phyloP scores from a whole-genome alignment of 2,888 invertebrate genomes.

The Pollenia griseotomentosa region DNA sequence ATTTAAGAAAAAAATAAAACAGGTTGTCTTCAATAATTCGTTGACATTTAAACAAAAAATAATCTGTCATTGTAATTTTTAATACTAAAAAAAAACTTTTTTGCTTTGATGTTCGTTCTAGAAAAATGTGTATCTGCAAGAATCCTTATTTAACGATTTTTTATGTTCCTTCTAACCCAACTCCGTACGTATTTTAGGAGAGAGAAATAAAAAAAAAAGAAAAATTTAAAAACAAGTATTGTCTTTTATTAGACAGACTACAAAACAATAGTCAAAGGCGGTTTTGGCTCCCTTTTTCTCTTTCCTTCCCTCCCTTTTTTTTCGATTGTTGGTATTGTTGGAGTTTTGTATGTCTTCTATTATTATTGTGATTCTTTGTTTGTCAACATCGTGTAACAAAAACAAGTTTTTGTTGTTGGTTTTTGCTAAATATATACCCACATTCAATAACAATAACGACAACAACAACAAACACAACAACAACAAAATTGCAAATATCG shows the following conservation, averaged over 20 bases:
- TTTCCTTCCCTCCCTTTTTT: not conserved
- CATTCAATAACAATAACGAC: conserved; percentile 33
- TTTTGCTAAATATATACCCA: conserved; percentile 15
- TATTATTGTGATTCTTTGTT: conserved; percentile 59
- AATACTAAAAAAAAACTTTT: conserved; percentile 15
- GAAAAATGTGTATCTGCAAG: conserved; percentile 35
- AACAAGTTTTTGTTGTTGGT: conserved; percentile 45
- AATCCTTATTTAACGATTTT: conserved; percentile 1
- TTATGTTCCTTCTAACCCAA: not conserved
- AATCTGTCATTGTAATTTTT: conserved; percentile 17
- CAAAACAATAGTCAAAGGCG: not conserved
- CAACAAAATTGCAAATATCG: conserved; percentile 5
- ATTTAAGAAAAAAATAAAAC: not conserved
- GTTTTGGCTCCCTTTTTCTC: not conserved
- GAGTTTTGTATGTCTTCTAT: conserved; percentile 32
- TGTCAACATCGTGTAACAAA: conserved; percentile 57
- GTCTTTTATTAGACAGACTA: conserved; percentile 24
- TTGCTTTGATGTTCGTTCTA: conserved; percentile 29
- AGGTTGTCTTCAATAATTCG: conserved; percentile 42
- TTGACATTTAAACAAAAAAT: conserved; percentile 29
- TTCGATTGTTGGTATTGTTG: not conserved
- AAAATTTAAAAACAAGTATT: conserved; percentile 20
- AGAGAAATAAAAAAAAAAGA: not conserved
- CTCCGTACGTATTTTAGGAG: not conserved
- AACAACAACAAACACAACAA: conserved; percentile 21